Conservation (phyloP, 2,888 invertebrate genomes). For the Aelia acuminata region DNA sequence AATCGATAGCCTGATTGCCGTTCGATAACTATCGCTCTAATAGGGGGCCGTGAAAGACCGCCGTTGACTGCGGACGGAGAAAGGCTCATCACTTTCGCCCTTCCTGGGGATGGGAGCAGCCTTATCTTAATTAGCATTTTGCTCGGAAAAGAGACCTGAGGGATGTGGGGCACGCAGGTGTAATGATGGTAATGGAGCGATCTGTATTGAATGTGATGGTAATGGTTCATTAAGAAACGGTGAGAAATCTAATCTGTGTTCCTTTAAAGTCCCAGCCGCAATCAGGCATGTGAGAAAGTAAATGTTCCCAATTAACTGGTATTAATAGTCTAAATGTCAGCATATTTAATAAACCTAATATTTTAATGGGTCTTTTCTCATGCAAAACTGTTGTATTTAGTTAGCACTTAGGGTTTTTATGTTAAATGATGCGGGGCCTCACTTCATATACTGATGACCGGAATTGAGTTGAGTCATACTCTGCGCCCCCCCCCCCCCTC, state of each 20-base stretch:
- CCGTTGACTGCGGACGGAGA: not conserved
- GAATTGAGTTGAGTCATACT: too few relatives aligned
- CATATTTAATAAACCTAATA: not conserved
- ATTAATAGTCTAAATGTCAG: not conserved
- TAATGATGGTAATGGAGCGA: not conserved
- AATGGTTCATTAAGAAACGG: not conserved
- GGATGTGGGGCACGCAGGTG: slow-evolving; percentile 2
- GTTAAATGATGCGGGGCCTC: too few relatives aligned
- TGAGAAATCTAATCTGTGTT: not conserved
- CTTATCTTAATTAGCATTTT: slow-evolving; percentile 46
- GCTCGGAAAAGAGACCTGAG: not conserved
- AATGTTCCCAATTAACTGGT: not conserved
- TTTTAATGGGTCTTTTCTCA: not conserved
- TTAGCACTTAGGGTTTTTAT: too few relatives aligned
- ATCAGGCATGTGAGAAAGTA: not conserved
- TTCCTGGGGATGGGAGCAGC: not conserved
- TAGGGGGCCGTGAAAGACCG: not conserved
- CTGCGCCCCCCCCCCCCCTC: too few relatives aligned
- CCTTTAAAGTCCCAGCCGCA: not conserved
- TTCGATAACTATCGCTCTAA: slow-evolving; percentile 38
- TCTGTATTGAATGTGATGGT: not conserved
- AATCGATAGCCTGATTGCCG: slow-evolving; percentile 26
- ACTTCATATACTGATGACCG: too few relatives aligned
- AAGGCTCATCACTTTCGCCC: slow-evolving; percentile 34
- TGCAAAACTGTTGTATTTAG: not conserved